These are phyloP conservation scores for Erannis defoliaria DNA, from an alignment of 2,888 invertebrate species.

Conservation along the genomic window DNA sequence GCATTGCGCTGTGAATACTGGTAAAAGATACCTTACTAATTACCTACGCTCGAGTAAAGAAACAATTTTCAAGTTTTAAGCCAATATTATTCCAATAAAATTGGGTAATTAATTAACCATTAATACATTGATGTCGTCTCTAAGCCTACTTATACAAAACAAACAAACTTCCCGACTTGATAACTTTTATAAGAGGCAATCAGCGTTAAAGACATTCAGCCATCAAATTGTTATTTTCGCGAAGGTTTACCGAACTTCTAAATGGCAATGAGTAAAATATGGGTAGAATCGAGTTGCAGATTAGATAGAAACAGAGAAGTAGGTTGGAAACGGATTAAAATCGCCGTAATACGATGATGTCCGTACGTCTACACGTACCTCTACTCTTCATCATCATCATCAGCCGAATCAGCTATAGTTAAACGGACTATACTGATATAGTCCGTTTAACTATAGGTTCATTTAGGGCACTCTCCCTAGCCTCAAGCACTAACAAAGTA, in stretches of 20 bases:
- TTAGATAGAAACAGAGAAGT: neutral
- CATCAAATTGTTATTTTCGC: constrained; percentile 49
- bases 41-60: neutral
- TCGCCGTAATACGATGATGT: too few species aligned
- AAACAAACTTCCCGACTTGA: constrained; percentile 18
- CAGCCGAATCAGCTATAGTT: too few species aligned
- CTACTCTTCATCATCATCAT: too few species aligned
- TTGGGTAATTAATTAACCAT: constrained; percentile 3
- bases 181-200: constrained; percentile 32
- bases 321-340: neutral
- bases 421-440: too few species aligned
- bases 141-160: constrained; percentile 5
- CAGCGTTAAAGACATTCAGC: constrained; percentile 32
- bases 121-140: neutral
- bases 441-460: too few species aligned
- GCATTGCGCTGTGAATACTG: too few species aligned
- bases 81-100: neutral
- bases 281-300: constrained; percentile 13
- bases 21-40: too few species aligned
- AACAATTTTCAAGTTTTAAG: neutral
- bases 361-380: too few species aligned
- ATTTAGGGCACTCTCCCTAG: too few species aligned
- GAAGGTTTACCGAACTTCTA: constrained; percentile 50
- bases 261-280: constrained; percentile 53
- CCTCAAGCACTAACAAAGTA: too few species aligned